Conservation (phyloP, 1,140 invertebrate species). For the Bombus huntii region DNA sequence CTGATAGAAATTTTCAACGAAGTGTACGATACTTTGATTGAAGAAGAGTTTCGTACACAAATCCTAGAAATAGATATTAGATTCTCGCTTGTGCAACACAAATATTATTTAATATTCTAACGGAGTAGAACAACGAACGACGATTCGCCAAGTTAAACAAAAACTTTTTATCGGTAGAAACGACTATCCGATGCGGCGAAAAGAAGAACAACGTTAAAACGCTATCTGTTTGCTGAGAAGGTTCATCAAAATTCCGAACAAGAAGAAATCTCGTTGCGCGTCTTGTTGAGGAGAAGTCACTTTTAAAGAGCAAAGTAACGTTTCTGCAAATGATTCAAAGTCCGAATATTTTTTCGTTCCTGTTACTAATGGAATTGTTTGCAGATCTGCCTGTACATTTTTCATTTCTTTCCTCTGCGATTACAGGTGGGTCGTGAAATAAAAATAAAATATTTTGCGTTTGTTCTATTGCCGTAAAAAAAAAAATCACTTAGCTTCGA, state of each 20-base stretch:
- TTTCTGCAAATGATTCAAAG: background rate
- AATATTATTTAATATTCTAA: background rate
- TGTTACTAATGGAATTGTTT: background rate
- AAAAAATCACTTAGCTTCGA: background rate
- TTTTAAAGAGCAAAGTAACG: constrained; percentile 15
- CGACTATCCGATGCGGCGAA: background rate
- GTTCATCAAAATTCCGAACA: constrained; percentile 46
- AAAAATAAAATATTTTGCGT: background rate
- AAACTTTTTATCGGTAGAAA: background rate
- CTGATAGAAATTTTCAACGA: background rate
- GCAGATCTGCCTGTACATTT: background rate
- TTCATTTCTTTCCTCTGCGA: background rate
- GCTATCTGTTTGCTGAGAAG: background rate
- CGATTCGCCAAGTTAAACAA: background rate
- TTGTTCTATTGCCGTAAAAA: background rate
- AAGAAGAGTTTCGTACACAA: background rate
- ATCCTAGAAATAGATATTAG: background rate
- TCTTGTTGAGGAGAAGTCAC: background rate
- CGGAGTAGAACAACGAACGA: too few species aligned
- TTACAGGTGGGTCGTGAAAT: background rate
- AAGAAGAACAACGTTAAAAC: background rate
- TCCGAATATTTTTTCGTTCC: background rate
- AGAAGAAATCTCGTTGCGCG: constrained; percentile 27
- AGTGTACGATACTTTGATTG: background rate
- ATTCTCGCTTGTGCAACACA: background rate